phyloP scores from a whole-genome alignment of 2,888 invertebrate species.

The Sialis fuliginosa region DNA sequence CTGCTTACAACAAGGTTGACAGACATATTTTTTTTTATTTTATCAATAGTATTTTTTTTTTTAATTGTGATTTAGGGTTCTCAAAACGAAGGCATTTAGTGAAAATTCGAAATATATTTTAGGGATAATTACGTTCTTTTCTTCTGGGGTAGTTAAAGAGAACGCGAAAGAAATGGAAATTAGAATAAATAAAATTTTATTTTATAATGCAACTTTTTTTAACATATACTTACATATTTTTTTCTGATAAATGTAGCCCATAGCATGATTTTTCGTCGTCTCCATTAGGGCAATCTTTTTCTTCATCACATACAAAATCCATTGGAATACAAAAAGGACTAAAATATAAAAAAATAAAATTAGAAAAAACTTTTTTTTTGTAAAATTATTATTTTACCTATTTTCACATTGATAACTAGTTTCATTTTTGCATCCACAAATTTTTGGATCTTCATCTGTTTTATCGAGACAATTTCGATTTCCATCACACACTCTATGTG shows the following conservation, averaged over 20 bases:
- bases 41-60: too few species aligned
- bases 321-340: constrained; percentile 39
- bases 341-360: not conserved
- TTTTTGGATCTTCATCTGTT: constrained; percentile 50
- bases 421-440: constrained; percentile 38
- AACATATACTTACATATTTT: constrained; percentile 16
- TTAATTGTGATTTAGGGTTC: too few species aligned
- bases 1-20: too few species aligned
- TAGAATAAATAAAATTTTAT: constrained; percentile 1
- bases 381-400: constrained; percentile 17
- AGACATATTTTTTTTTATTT: too few species aligned
- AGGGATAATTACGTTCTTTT: too few species aligned
- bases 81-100: too few species aligned
- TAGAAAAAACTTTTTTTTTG: not conserved
- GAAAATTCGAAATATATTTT: too few species aligned
- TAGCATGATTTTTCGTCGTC: constrained; percentile 55
- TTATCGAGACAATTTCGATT: constrained; percentile 58
- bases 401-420: constrained; percentile 32
- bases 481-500: constrained; percentile 58
- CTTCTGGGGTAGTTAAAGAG: not conserved
- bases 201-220: not conserved
- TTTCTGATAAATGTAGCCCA: constrained; percentile 24
- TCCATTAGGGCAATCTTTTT: constrained; percentile 50
- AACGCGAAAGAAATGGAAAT: constrained; percentile 3
- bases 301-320: constrained; percentile 63